A percentile compares a stretch with the other conserved stretches of the same genome.
phyloP scores from a whole-genome alignment of 2,113 vertebrate species.

The Pituophis catenifer region DNA sequence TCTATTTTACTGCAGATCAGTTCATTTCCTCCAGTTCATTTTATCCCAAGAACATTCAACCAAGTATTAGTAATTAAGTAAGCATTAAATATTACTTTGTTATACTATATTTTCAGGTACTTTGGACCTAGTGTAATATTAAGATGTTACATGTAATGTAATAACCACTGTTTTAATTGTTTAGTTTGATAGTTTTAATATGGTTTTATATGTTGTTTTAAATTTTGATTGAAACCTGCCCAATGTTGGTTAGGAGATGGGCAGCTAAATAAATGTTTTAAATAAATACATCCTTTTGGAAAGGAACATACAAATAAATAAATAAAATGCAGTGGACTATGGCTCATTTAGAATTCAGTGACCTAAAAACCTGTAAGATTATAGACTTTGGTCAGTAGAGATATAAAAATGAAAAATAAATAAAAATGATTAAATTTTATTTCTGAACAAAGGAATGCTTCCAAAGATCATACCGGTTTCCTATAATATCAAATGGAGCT shows the following conservation, averaged over 20 bases:
- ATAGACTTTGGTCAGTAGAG: neutral
- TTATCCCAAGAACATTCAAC: neutral
- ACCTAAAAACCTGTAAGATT: neutral
- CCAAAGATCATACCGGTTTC: neutral
- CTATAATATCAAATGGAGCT: neutral
- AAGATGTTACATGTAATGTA: neutral
- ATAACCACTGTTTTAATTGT: neutral
- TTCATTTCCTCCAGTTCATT: neutral
- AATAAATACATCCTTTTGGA: neutral
- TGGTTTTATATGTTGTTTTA: neutral
- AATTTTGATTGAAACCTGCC: neutral
- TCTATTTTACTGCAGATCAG: neutral
- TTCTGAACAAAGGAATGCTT: neutral
- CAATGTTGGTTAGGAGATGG: neutral
- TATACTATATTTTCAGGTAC: neutral
- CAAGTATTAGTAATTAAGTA: neutral
- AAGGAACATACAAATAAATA: neutral
- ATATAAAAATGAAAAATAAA: neutral
- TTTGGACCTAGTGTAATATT: neutral
- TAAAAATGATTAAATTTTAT: neutral
- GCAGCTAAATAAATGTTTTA: neutral
- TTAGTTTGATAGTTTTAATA: neutral
- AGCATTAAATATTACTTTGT: neutral
- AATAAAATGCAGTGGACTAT: neutral
- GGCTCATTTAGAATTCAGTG: neutral